Conservation (phyloP, 2,113 vertebrate species). For the Smithornis capensis region DNA sequence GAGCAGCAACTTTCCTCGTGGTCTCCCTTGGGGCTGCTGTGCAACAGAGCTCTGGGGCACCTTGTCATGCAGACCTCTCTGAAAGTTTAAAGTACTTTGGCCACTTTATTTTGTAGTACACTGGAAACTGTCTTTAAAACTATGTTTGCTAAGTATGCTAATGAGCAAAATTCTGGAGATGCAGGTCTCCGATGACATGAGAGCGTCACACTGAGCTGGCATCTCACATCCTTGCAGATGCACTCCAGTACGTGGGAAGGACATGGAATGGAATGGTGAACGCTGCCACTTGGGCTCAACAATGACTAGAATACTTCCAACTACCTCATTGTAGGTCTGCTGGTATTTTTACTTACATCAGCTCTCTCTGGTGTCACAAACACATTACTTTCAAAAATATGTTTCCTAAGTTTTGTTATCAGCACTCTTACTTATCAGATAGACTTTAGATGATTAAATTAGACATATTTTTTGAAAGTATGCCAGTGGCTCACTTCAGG, state of each 20-base stretch:
- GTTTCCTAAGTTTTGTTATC: background rate
- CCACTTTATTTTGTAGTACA: background rate
- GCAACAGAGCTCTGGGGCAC: background rate
- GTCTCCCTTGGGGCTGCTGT: background rate
- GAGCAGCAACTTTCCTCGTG: background rate
- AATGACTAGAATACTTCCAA: background rate
- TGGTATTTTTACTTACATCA: background rate
- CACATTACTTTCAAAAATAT: background rate
- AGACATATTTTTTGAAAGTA: background rate
- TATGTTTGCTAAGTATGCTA: background rate
- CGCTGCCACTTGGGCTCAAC: background rate
- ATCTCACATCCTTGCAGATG: background rate
- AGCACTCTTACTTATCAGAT: background rate
- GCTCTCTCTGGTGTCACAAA: background rate
- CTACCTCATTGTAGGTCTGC: background rate
- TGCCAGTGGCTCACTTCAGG: background rate
- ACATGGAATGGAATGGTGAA: background rate
- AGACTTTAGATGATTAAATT: background rate
- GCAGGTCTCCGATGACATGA: background rate
- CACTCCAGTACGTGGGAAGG: background rate
- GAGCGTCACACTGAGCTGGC: background rate
- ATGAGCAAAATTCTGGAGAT: background rate
- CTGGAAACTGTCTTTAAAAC: background rate
- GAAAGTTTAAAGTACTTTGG: background rate
- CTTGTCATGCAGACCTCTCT: background rate